These are phyloP conservation scores for Gastracanthus pulcherrimus DNA, from an alignment of 2,888 invertebrate species.

Conservation along the genomic window DNA sequence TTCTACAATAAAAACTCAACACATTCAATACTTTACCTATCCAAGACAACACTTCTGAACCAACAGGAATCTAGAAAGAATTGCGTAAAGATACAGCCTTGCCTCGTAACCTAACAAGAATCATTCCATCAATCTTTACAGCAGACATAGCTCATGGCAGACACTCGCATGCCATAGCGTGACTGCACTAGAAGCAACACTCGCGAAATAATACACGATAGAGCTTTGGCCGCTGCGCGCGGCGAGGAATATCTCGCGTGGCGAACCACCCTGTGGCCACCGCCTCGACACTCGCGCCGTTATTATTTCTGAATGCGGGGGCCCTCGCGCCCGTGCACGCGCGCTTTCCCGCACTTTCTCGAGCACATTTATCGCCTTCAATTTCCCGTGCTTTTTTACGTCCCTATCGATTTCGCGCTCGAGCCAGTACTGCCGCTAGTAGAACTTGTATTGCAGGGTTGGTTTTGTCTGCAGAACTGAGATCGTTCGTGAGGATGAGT, in stretches of 20 bases:
- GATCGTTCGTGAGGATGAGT: too few species aligned
- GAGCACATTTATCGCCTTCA: conserved; percentile 31
- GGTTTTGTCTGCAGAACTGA: too few species aligned
- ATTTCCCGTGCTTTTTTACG: conserved; percentile 4
- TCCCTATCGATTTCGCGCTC: background rate
- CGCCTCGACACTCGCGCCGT: conserved; percentile 69
- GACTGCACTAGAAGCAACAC: background rate
- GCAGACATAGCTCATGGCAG: background rate
- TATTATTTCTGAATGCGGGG: conserved; percentile 68
- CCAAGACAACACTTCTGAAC: too few species aligned
- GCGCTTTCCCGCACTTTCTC: conserved; percentile 6
- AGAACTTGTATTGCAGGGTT: too few species aligned
- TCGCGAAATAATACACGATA: conserved; percentile 54
- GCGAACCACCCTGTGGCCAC: conserved; percentile 75
- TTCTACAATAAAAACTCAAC: too few species aligned
- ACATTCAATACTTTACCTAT: too few species aligned
- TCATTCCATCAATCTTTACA: background rate
- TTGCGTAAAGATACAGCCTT: background rate
- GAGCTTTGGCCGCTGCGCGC: conserved; percentile 58
- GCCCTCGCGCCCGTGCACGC: conserved; percentile 29
- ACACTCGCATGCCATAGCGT: background rate
- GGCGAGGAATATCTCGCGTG: conserved; percentile 70
- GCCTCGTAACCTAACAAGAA: background rate
- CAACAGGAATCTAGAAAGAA: too few species aligned
- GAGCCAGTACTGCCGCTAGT: too few species aligned